Evolutionary conservation across 2,888 invertebrate species (phyloP).

Genomic region (Laspeyria flexula): DNA sequence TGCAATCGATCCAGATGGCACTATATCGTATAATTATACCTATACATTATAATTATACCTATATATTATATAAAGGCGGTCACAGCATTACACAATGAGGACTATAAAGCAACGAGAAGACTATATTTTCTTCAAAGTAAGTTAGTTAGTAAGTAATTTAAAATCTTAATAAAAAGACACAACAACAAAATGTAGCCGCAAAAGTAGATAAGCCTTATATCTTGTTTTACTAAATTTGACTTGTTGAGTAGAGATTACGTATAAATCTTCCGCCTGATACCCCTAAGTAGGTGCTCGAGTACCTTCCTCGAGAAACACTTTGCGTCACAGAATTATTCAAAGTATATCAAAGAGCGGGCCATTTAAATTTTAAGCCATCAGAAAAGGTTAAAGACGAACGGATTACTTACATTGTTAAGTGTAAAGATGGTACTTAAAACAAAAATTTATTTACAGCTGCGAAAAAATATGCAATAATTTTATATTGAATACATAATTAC

Average conservation of each 20-base stretch:
- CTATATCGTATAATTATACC: no score
- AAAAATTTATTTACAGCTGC: no score
- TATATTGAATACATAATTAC: no score
- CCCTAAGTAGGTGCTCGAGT: constrained; percentile 19
- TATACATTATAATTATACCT: no score
- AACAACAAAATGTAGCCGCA: background rate
- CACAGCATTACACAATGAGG: no score
- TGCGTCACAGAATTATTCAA: constrained; percentile 30
- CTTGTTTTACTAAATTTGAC: constrained; percentile 18
- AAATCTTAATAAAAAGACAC: background rate
- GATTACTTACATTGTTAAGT: constrained; percentile 13
- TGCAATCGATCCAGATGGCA: no score
- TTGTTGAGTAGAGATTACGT: constrained; percentile 31
- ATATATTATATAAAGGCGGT: no score
- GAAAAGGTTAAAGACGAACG: constrained; percentile 18
- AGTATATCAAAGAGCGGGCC: constrained; percentile 17
- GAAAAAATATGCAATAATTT: no score
- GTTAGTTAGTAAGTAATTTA: no score
- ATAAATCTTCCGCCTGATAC: constrained; percentile 29
- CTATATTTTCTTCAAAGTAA: no score
- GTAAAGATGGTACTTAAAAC: no score
- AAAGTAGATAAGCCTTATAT: background rate
- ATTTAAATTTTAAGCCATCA: constrained; percentile 25
- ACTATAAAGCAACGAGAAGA: no score
- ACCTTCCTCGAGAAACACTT: constrained; percentile 19